Conservation (phyloP, 2,113 vertebrate genomes). For the Stegostoma tigrinum region DNA sequence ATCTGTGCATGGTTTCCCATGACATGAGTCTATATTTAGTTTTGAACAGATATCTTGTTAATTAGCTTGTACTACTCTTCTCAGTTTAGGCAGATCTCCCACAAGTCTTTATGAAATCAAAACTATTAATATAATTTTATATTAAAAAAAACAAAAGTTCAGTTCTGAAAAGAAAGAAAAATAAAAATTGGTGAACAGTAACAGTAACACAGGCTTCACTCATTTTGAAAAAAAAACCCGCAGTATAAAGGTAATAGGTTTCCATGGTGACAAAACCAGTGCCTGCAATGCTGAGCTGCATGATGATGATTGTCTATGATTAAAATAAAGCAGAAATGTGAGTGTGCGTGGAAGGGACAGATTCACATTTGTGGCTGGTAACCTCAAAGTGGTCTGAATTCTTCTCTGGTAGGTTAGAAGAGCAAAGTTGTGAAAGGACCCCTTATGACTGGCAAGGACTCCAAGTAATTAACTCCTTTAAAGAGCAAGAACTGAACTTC, state of each 20-base stretch:
- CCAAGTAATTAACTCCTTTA: not conserved
- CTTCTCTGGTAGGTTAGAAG: not conserved
- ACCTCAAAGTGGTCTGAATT: not conserved
- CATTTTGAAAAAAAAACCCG: not conserved
- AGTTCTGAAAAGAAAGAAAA: not conserved
- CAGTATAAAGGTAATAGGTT: not conserved
- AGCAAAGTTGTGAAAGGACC: not conserved
- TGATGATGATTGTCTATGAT: not conserved
- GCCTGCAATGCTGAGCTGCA: not conserved
- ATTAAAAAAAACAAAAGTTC: not conserved
- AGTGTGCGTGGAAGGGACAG: not conserved
- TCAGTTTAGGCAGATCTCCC: not conserved
- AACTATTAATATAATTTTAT: not conserved
- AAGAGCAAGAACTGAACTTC: not conserved
- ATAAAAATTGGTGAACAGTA: not conserved
- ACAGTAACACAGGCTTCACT: not conserved
- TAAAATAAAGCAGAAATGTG: not conserved
- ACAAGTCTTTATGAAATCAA: not conserved
- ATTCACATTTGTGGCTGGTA: not conserved
- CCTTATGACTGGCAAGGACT: not conserved
- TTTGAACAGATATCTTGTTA: not conserved
- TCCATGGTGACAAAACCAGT: constrained; percentile 19
- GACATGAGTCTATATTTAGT: constrained; percentile 19
- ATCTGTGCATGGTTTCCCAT: not conserved
- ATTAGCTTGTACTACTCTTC: not conserved